Evolutionary conservation across 2,797 vertebrate genomes (phyloP), one percentile per base, ranked within the genome.

Genomic region (Apogon talboti): DNA sequence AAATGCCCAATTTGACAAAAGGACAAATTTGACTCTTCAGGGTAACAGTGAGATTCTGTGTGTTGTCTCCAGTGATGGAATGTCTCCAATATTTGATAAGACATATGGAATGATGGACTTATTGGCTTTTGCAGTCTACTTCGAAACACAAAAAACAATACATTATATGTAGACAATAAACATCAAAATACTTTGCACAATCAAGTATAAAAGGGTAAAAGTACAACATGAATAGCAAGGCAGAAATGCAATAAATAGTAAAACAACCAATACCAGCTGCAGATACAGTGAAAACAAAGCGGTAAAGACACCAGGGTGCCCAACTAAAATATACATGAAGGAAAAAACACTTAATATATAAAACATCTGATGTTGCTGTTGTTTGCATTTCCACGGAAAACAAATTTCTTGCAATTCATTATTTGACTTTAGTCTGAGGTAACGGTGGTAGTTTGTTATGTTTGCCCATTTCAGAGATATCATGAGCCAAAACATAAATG

Each of bases 361-460:
- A 81, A 69, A 77, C 49, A 46, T 35, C 37, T 59, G 21, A 35
- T 15, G 50, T 48, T 68, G 21, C 28, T 15, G 50, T 43, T 68
- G 21, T 53, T 77, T 65, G 63, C 48, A 69, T 54, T 59, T 46
- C 51, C 63, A 57, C 19, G 56, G 42, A 64, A 64, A 68, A 76
- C 3, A 51, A 76, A 15, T 47, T 71, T 47, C 46, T 40, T 75
- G 41, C 6, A 13, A 45, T 59, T 66, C 24, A 68, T 49, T 76
- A 71, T 70, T 66, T 0, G 37, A 73, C 75, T 75, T 78, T 51
- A 65, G 67, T 87, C 80, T 87, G 87, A 90, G 81, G 85, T 90
- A 91, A 89, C 70, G 80, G 66, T 66, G 72, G 82, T 75, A 66
- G 56, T 82, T 73, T 62, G 54, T 70, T 78, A 65, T 64, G 61